Conservation (phyloP, 2,888 invertebrate genomes). For the Herminia tarsipennalis region DNA sequence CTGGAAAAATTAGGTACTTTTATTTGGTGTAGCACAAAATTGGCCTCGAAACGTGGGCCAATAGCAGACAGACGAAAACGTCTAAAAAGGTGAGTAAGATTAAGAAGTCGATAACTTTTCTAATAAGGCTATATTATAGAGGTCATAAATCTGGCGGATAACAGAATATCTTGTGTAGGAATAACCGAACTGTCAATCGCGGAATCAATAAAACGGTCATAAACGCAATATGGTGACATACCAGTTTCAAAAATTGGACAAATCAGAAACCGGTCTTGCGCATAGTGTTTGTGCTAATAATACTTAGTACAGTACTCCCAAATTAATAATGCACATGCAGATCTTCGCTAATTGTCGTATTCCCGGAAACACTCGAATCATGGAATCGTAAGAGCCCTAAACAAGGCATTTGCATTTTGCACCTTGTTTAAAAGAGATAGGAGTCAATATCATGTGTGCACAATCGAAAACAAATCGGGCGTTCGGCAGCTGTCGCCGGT, state of each 20-base stretch:
- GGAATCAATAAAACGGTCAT: slow-evolving; percentile 18
- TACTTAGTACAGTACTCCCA: too few species aligned
- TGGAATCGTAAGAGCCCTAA: too few species aligned
- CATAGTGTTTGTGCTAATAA: not conserved
- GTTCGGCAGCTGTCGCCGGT: too few species aligned
- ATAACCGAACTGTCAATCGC: slow-evolving; percentile 13
- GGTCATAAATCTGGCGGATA: slow-evolving; percentile 29
- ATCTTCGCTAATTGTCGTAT: too few species aligned
- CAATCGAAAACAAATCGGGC: too few species aligned
- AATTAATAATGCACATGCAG: too few species aligned
- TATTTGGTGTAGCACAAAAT: slow-evolving; percentile 15
- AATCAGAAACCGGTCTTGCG: not conserved
- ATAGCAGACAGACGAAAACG: slow-evolving; percentile 16
- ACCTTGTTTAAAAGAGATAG: too few species aligned
- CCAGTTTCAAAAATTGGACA: not conserved
- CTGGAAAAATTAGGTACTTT: slow-evolving; percentile 9
- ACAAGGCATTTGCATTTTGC: too few species aligned
- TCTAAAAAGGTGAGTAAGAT: slow-evolving; percentile 31
- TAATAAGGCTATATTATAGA: slow-evolving; percentile 15
- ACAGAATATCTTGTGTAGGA: slow-evolving; percentile 10
- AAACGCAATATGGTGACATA: slow-evolving; percentile 14
- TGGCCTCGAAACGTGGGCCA: slow-evolving; percentile 27
- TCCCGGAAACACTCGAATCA: too few species aligned
- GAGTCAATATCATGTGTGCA: too few species aligned
- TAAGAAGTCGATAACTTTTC: slow-evolving; percentile 26